Evolutionary conservation across 2,888 invertebrate genomes (phyloP), one percentile per base, ranked within the genome.

Genomic region (Barypeithes pellucidus): DNA sequence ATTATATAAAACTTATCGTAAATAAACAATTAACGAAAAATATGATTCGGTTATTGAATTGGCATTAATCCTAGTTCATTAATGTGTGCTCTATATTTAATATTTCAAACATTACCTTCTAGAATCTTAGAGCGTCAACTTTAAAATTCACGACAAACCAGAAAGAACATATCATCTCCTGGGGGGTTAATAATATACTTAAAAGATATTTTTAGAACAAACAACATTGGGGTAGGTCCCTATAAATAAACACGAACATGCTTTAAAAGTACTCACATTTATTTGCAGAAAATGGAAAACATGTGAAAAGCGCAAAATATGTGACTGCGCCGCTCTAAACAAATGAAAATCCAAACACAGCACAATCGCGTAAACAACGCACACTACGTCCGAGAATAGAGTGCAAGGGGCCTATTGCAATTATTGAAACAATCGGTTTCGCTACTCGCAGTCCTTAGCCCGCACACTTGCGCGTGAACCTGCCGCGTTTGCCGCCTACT

Each of bases 401-500:
- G 68, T 73, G 73, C 73, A 73, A 73, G 68, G 50, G 59, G 73
- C 73, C 81, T 81, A 81, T 82, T 83, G 83, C 84, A 84, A 85
- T 85, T 85, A 84, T 84, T 82, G 83, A 83, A 84, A 84, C 84
- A 84, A 84, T 81, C 81, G 79, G 78, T 77, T 54, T 60, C 72
- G 77, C 77, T 80, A 79, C 77, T 77, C 73, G 76, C 74, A 75
- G 78, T 80, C 80, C 81, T 82, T 81, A 79, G 80, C 80, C 80
- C 69, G 73, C 57, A 84, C 84, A 84, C 84, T 84, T 84, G 84
- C 84, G 85, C 84, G 83, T 81, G 83, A 83, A 84, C 83, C 84
- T 84, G 84, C 83, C 84, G 65, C 83, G 83, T 84, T 83, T 83
- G 81, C 85, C 85, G 84, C 85, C 85, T 85, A 84, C 85, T 82